Evolutionary conservation across 2,888 invertebrate species (phyloP).

Genomic region (Lissocephala sabroskyi): DNA sequence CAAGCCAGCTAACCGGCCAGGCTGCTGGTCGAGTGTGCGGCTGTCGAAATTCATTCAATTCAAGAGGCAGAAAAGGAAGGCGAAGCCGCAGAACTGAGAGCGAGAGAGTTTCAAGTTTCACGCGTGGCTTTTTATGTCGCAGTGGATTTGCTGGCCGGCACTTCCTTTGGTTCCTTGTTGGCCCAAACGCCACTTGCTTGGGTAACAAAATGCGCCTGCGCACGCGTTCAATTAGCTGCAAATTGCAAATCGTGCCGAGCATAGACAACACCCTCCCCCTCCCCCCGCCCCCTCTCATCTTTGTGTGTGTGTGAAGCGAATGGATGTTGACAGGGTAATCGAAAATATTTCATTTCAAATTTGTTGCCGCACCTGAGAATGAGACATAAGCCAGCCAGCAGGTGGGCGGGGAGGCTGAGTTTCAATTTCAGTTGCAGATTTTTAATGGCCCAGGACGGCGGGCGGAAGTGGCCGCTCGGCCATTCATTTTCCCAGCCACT

Average conservation of each 20-base stretch:
- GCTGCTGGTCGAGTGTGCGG: slow-evolving; percentile 13
- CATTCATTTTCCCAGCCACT: neutral
- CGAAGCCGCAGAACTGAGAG: neutral
- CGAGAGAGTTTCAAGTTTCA: slow-evolving; percentile 41
- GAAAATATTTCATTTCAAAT: slow-evolving; percentile 65
- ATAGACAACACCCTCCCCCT: slow-evolving; percentile 40
- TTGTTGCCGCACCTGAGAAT: slow-evolving; percentile 25
- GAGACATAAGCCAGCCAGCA: no score
- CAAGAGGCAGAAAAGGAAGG: slow-evolving; percentile 17
- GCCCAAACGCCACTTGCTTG: slow-evolving; percentile 18
- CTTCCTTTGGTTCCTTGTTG: slow-evolving; percentile 27
- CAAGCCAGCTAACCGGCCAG: neutral
- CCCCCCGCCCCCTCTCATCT: neutral
- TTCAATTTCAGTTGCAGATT: neutral
- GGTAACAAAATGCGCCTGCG: slow-evolving; percentile 52
- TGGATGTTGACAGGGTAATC: slow-evolving; percentile 62
- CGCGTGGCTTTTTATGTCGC: slow-evolving; percentile 42
- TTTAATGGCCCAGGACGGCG: slow-evolving; percentile 19
- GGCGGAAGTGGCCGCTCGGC: neutral
- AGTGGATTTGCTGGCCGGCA: slow-evolving; percentile 45
- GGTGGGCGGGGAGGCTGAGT: neutral
- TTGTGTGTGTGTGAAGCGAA: slow-evolving; percentile 59
- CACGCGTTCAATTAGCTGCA: slow-evolving; percentile 65
- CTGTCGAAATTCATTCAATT: slow-evolving; percentile 59
- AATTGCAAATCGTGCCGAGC: slow-evolving; percentile 62